Percentiles rank a stretch among this genome's conserved stretches.
These are phyloP conservation scores for Pollachius pollachius DNA, from an alignment of 2,113 vertebrate species.

Conservation along the genomic window DNA sequence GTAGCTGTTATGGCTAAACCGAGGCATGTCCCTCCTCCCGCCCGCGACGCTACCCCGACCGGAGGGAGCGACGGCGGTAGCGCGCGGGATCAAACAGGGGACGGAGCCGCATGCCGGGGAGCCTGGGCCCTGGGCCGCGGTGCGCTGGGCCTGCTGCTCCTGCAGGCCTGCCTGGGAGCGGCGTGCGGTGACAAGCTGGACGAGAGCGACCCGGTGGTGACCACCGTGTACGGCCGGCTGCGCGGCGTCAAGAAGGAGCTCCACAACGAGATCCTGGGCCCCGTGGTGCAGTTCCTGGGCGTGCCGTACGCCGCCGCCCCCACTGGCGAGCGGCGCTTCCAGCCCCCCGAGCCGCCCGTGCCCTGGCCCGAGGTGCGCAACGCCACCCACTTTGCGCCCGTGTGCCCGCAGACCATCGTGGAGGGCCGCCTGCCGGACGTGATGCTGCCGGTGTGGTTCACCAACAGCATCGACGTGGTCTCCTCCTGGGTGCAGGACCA, in stretches of 20 bases:
- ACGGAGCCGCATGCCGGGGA: background rate
- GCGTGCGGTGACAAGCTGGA: conserved; percentile 84
- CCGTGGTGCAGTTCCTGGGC: conserved; percentile 94
- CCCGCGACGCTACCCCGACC: background rate
- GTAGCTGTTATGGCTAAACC: conserved; percentile 53
- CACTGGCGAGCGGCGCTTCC: conserved; percentile 90
- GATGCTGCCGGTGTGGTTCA: conserved; percentile 99
- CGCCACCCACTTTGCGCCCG: conserved; percentile 92
- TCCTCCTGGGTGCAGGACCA: conserved; percentile 97
- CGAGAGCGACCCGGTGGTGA: conserved; percentile 90
- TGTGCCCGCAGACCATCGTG: conserved; percentile 96
- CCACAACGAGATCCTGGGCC: conserved; percentile 97
- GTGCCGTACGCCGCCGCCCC: conserved; percentile 95
- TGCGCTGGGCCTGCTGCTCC: conserved; percentile 74
- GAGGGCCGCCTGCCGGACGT: conserved; percentile 96
- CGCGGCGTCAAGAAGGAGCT: conserved; percentile 97
- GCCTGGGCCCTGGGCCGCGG: conserved; percentile 55
- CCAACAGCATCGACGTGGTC: conserved; percentile 95
- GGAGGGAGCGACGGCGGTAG: too few relatives aligned
- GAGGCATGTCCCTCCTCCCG: conserved; percentile 20
- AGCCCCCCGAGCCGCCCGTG: conserved; percentile 88
- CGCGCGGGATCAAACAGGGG: too few relatives aligned
- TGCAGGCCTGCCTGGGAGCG: conserved; percentile 73
- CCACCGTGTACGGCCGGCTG: conserved; percentile 86
- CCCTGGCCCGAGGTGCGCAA: conserved; percentile 92